Conservation (phyloP, 2,797 vertebrate genomes). For the Mormyrops boulengeri region DNA sequence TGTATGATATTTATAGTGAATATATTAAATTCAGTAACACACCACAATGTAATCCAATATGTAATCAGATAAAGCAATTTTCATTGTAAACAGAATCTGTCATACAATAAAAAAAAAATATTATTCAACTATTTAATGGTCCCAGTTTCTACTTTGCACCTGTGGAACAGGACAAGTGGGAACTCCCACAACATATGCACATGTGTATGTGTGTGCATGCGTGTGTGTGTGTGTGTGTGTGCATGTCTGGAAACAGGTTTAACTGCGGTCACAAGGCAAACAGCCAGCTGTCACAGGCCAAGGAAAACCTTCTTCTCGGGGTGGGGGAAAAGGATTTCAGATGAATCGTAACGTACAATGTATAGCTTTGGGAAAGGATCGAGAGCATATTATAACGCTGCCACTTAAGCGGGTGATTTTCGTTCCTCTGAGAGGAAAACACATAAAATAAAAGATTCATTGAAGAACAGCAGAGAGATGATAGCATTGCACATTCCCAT, state of each 20-base stretch:
- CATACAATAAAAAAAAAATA: conserved; percentile 19
- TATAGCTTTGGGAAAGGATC: background rate
- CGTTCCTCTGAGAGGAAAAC: conserved; percentile 17
- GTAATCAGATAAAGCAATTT: conserved; percentile 16
- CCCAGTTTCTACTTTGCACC: conserved; percentile 24
- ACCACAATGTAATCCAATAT: background rate
- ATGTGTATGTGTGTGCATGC: background rate
- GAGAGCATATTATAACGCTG: conserved; percentile 4
- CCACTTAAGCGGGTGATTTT: conserved; percentile 15
- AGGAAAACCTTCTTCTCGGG: background rate
- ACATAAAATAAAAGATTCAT: conserved; percentile 20
- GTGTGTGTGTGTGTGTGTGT: background rate
- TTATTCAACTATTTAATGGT: background rate
- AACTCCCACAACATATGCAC: background rate
- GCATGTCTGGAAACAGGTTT: background rate
- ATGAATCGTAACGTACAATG: background rate
- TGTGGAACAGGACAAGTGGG: conserved; percentile 26
- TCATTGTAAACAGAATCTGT: conserved; percentile 26
- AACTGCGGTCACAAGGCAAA: background rate
- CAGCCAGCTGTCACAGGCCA: background rate
- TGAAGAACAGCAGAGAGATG: conserved; percentile 17
- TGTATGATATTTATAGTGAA: background rate
- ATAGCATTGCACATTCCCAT: conserved; percentile 22
- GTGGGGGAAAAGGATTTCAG: background rate
- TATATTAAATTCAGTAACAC: background rate